Base-by-base conservation (phyloP, 1,140 invertebrate species). In the Maniola jurtina region DNA sequence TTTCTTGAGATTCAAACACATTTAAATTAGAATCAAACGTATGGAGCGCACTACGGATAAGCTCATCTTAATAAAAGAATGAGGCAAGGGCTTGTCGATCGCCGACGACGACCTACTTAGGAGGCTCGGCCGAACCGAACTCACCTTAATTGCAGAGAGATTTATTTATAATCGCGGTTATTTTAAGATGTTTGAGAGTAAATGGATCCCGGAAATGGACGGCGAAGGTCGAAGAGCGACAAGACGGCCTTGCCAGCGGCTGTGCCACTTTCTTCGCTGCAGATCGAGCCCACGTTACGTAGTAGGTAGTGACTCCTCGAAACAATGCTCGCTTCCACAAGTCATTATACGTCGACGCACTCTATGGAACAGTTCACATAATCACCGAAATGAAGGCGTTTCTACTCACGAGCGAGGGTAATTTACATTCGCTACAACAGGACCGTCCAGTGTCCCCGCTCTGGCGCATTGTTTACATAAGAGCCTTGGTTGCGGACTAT, bases 191-290 rank as follows among this genome's bases (percentile, higher is more conserved):
- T 64, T 64, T 48, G 42, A 64, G 62, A 65, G 58, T 65, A 52
- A 65, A 65, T 52, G 63, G 35, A 72, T 70, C 63, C 84, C 81
- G 86, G 84, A 86, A 86, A 52, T 66, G 52, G 66, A 68, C 56
- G 56, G 57, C 71, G 80, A 86, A 86, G 84, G 80, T 86, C 83
- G 82, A 61, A 76, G 73, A 76, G 68, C 72, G 70, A 73, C 55
- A 73, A 74, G 71, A 80, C 81, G 83, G 76, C 83, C 83, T 85
- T 86, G 84, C 80, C 80, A 76, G 45, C 76, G 79, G 82, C 77
- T 82, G 83, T 80, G 78, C 82, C 70, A 88, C 86, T 88, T 87
- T 88, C 86, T 81, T 82, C 75, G 63, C 55, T 65, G 55, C 63
- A 75, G 47, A 36, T 57, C 13, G 16, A 77, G 75, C 79, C 81